phyloP scores from a whole-genome alignment of 2,113 vertebrate genomes.

The Python bivittatus region DNA sequence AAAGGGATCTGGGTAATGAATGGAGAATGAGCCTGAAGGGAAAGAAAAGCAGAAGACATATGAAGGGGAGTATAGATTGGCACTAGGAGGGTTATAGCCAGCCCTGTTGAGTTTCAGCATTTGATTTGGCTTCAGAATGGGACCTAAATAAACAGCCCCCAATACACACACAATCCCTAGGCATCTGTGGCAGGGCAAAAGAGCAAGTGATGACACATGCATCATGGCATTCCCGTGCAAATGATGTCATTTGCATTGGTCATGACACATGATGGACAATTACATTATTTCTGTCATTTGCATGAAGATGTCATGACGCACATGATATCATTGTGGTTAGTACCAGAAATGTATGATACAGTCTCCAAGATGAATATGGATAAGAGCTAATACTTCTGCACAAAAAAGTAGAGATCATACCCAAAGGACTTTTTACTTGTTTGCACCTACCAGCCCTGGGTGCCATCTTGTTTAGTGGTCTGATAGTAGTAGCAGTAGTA shows the following conservation, averaged over 20 bases:
- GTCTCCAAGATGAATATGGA: background rate
- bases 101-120: background rate
- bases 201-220: background rate
- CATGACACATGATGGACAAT: background rate
- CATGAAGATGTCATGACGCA: background rate
- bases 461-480: background rate
- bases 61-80: background rate
- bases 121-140: background rate
- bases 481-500: too few relatives aligned
- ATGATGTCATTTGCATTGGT: background rate
- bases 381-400: background rate
- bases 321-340: background rate
- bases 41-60: background rate
- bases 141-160: background rate
- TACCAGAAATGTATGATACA: background rate
- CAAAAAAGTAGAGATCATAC: background rate
- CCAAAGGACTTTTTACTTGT: background rate
- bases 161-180: background rate
- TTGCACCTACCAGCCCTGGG: background rate
- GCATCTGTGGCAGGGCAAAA: background rate
- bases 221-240: background rate
- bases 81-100: background rate
- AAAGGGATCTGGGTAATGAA: background rate
- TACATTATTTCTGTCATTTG: background rate
- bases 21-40: background rate